Conservation (phyloP, 2,113 vertebrate genomes). For the Cyprinus carpio region DNA sequence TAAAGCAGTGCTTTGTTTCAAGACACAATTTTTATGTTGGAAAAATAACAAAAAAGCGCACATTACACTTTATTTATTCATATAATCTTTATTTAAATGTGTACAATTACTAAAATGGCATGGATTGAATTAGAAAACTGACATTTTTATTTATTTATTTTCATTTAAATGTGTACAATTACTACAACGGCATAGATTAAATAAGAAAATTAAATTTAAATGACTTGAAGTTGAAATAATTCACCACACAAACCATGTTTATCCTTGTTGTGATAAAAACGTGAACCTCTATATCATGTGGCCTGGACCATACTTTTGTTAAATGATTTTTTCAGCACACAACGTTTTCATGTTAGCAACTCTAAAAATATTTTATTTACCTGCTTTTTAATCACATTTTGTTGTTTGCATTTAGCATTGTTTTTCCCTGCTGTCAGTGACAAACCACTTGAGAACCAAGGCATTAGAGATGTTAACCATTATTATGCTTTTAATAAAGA, state of each 20-base stretch:
- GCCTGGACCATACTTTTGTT: neutral
- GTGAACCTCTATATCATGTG: neutral
- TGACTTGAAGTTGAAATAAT: neutral
- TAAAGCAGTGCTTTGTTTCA: neutral
- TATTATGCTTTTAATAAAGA: neutral
- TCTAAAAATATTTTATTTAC: neutral
- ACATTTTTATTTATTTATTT: no score
- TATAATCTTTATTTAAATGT: neutral
- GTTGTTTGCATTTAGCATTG: neutral
- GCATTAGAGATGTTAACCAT: constrained; percentile 8
- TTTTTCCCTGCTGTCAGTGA: neutral
- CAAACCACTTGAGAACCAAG: neutral
- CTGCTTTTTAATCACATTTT: neutral
- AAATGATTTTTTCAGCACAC: neutral
- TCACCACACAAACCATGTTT: neutral
- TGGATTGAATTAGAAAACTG: no score
- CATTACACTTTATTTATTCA: neutral
- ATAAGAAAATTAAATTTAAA: neutral
- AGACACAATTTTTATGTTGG: neutral
- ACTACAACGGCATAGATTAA: no score
- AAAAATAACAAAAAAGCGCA: neutral
- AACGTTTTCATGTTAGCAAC: neutral
- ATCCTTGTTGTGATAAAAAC: neutral
- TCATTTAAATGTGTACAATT: no score
- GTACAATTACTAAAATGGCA: no score